Conservation (phyloP, 1,140 invertebrate genomes). For the Sitodiplosis mosellana region DNA sequence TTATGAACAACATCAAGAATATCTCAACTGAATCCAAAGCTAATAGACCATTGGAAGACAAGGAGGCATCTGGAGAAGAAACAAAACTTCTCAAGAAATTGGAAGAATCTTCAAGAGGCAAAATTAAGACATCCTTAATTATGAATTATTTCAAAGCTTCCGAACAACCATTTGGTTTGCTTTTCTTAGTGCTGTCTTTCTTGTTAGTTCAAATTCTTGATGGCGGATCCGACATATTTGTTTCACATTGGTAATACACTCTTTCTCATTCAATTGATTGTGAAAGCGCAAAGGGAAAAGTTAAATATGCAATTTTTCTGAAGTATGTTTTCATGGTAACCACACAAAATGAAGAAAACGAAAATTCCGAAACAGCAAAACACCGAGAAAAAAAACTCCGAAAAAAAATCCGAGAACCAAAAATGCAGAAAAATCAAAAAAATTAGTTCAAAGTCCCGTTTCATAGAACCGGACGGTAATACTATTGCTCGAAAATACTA, state of each 20-base stretch:
- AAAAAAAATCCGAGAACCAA: no score
- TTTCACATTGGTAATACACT: slow-evolving; percentile 37
- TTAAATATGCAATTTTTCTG: no score
- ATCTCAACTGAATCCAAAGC: neutral
- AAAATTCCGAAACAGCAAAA: no score
- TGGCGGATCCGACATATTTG: slow-evolving; percentile 38
- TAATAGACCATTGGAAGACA: neutral
- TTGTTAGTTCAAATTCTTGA: slow-evolving; percentile 26
- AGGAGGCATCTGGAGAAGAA: neutral
- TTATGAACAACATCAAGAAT: neutral
- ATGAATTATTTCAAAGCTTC: slow-evolving; percentile 8
- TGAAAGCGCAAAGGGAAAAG: no score
- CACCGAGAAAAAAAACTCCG: no score
- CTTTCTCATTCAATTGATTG: no score
- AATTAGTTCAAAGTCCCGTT: no score
- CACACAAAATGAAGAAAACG: no score
- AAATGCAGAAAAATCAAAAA: no score
- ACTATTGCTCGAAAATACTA: no score
- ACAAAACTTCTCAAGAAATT: neutral
- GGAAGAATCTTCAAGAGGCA: slow-evolving; percentile 6
- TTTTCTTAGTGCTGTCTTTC: slow-evolving; percentile 22
- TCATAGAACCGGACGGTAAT: no score
- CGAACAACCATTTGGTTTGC: slow-evolving; percentile 20
- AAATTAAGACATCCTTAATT: slow-evolving; percentile 7
- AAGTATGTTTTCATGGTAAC: no score